Evolutionary conservation across 2,113 vertebrate genomes (phyloP).

Genomic region (Danionella cerebrum): DNA sequence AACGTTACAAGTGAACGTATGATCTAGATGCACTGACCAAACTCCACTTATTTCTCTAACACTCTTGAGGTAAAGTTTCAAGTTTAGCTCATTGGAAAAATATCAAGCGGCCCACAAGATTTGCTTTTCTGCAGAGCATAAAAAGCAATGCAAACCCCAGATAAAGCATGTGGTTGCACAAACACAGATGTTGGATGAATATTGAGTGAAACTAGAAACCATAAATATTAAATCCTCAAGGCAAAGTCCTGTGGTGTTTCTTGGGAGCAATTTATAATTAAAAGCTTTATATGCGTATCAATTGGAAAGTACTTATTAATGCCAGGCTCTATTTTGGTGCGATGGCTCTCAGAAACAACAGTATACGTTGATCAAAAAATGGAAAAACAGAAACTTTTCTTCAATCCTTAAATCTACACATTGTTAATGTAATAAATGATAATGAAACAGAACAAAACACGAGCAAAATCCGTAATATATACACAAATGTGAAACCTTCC

Average conservation of each 20-base stretch:
- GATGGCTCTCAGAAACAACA: no score
- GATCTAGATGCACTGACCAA: not conserved
- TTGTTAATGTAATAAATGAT: no score
- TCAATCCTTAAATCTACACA: no score
- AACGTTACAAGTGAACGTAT: not conserved
- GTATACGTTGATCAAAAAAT: no score
- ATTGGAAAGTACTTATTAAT: not conserved
- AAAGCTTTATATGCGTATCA: conserved; percentile 1
- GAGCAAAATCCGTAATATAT: no score
- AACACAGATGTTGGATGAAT: conserved; percentile 24
- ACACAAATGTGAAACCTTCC: no score
- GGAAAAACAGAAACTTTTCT: no score
- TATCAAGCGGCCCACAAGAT: conserved; percentile 32
- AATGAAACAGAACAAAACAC: no score
- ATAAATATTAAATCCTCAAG: not conserved
- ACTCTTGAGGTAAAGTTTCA: conserved; percentile 22
- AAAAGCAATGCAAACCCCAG: conserved; percentile 17
- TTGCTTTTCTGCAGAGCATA: conserved; percentile 17
- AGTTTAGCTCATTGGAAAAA: conserved; percentile 18
- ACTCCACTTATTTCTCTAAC: not conserved
- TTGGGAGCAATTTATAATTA: not conserved
- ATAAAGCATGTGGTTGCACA: conserved; percentile 24
- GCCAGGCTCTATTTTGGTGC: no score
- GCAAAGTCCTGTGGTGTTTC: not conserved
- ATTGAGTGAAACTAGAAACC: not conserved